Base-by-base conservation (phyloP, 2,113 vertebrate genomes). In the Neogobius melanostomus region DNA sequence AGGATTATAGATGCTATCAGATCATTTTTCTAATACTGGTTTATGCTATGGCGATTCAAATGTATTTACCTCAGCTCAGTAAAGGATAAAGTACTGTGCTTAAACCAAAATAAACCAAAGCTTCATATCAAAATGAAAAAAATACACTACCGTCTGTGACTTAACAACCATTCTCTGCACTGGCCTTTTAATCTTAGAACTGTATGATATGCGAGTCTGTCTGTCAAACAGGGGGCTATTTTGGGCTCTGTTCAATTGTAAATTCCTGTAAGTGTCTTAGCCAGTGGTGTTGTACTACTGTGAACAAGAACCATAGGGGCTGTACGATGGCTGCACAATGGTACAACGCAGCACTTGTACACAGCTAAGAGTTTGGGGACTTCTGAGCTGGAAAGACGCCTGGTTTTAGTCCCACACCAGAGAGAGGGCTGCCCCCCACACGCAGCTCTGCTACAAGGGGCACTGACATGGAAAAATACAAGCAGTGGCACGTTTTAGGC, bases 401-500 rank as follows among this genome's bases (percentile, higher is more conserved):
- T 90, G 81, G 74, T 73, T 87, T 85, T 47, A 67, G 81, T 78
- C 64, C 67, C 68, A 68, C 62, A 82, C 73, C 82, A 80, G 78
- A 89, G 87, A 82, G 82, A 82, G 82, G 82, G 78, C 80, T 81
- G 72, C 80, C 79, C 78, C 84, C 75, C 77, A 79, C 81, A 88
- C 82, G 83, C 76, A 60, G 84, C 76, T 62, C 66, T 75, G 64
- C 80, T 78, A 87, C 87, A 83, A 89, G 79, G 74, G 82, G 75
- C 82, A 87, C 70, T 83, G 85, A 89, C 89, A 89, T 87, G 88
- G 88, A 90, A 90, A 90, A 90, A 85, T 83, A 86, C 85, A 88
- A 79, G 79, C 60, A 63, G 69, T 79, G 84, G 83, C 87, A 87
- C 83, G 84, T 87, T 81, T 83, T 70, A 71, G 81, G 72, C 71